These are phyloP conservation scores for Anoncus sp. DNA, from an alignment of 2,888 invertebrate species.

Conservation along the genomic window DNA sequence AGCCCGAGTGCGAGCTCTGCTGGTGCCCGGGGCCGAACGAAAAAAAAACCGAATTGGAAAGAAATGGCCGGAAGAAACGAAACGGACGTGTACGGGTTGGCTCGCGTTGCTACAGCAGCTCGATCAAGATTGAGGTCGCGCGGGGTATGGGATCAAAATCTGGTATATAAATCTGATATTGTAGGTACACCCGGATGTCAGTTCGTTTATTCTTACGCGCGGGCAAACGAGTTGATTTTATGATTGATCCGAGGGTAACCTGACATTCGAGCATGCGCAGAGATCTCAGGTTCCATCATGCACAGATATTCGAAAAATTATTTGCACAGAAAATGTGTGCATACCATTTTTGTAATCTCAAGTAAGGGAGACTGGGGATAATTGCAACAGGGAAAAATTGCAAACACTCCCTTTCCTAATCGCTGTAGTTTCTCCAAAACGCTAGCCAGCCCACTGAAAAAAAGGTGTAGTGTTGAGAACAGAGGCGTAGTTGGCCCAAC, in stretches of 20 bases:
- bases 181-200: not conserved
- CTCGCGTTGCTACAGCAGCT: conserved; percentile 30
- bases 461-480: no score
- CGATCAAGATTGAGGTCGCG: conserved; percentile 52
- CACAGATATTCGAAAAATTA: not conserved
- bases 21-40: conserved; percentile 13
- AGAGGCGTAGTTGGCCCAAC: no score
- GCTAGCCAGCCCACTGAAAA: no score
- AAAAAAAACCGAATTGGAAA: conserved; percentile 59
- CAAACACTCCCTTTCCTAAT: no score
- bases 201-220: not conserved
- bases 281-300: not conserved
- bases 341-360: no score
- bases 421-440: no score
- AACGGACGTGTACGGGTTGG: conserved; percentile 55
- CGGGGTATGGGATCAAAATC: conserved; percentile 15
- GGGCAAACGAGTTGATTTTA: not conserved
- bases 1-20: conserved; percentile 13
- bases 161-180: conserved; percentile 30
- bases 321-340: no score
- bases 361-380: no score
- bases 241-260: not conserved
- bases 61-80: conserved; percentile 58
- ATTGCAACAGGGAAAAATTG: no score
- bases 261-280: no score